These are phyloP conservation scores for Artemia sp. DNA, from an alignment of 2,888 invertebrate species.

Conservation along the genomic window DNA sequence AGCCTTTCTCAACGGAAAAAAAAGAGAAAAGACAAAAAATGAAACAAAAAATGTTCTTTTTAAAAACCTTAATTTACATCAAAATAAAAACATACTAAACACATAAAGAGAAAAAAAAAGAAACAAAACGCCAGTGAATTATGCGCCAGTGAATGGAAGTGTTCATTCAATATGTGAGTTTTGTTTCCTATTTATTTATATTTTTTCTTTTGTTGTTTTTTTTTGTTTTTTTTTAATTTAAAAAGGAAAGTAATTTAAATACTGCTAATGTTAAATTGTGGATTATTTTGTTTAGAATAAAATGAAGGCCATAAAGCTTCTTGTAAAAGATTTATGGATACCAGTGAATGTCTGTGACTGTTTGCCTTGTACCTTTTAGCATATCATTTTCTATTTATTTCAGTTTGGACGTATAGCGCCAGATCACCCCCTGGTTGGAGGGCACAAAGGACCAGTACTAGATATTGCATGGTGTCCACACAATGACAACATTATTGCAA, in stretches of 20 bases:
- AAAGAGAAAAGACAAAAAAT: no score
- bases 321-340: not conserved
- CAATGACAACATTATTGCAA: slow-evolving; percentile 93
- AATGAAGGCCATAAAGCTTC: not conserved
- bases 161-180: no score
- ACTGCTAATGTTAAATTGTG: no score
- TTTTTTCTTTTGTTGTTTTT: no score
- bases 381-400: slow-evolving; percentile 27
- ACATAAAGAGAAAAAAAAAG: no score
- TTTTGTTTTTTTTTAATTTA: not conserved
- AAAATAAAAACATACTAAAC: no score
- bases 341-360: not conserved
- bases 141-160: no score
- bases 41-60: no score
- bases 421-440: slow-evolving; percentile 83
- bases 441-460: slow-evolving; percentile 87
- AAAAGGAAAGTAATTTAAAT: not conserved
- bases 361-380: not conserved
- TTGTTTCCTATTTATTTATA: no score
- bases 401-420: slow-evolving; percentile 87
- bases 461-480: slow-evolving; percentile 98
- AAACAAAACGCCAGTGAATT: no score
- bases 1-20: no score
- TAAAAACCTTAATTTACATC: no score
- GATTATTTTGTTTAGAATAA: not conserved